A percentile compares a stretch with the other conserved stretches of the same genome.
phyloP scores from a whole-genome alignment of 2,113 vertebrate species.

The Microcebus murinus region DNA sequence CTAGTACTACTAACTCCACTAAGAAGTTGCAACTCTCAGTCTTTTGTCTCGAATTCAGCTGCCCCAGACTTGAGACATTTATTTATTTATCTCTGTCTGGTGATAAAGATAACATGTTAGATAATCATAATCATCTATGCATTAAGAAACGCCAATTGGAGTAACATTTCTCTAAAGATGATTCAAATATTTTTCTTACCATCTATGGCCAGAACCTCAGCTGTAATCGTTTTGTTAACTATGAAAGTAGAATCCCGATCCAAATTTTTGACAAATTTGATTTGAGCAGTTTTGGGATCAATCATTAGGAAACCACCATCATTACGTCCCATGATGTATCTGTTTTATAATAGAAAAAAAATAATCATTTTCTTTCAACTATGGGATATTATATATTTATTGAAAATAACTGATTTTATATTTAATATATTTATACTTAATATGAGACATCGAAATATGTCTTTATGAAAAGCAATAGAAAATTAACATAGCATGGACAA shows the following conservation, averaged over 20 bases:
- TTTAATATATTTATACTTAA: background rate
- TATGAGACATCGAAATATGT: background rate
- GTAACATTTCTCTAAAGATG: slow-evolving; percentile 3
- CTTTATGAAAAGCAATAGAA: slow-evolving; percentile 13
- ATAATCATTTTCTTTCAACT: background rate
- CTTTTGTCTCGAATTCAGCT: background rate
- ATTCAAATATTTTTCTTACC: slow-evolving; percentile 81
- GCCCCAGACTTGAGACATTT: background rate
- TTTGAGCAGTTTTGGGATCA: slow-evolving; percentile 88
- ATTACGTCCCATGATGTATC: slow-evolving; percentile 89
- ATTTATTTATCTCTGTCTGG: background rate
- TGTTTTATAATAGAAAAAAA: slow-evolving; percentile 74
- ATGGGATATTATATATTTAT: background rate
- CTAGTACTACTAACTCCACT: background rate
- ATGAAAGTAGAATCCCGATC: slow-evolving; percentile 85
- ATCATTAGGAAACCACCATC: slow-evolving; percentile 88
- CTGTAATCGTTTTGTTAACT: slow-evolving; percentile 86
- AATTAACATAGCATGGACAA: background rate
- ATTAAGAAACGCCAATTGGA: background rate
- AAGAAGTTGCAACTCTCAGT: background rate
- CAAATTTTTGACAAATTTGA: slow-evolving; percentile 87
- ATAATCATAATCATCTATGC: background rate
- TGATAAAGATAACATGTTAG: background rate
- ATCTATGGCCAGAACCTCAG: slow-evolving; percentile 87
- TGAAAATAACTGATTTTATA: slow-evolving; percentile 6